These are phyloP conservation scores for Phortica okadai DNA, from an alignment of 2,888 invertebrate genomes.

Conservation along the genomic window DNA sequence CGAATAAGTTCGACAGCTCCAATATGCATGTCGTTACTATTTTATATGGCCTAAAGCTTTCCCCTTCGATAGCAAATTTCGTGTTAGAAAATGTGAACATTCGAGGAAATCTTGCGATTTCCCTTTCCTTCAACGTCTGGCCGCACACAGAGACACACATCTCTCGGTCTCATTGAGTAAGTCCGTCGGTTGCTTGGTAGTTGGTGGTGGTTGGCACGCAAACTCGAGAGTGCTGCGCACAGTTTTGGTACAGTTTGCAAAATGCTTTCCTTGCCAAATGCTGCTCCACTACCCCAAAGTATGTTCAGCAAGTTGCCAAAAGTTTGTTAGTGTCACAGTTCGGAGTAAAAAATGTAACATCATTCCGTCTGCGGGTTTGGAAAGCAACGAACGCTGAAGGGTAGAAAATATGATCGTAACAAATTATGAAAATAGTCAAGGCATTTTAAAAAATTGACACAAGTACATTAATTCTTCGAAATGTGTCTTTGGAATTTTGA, in stretches of 20 bases:
- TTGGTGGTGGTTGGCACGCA: conserved; percentile 41
- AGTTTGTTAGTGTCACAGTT: conserved; percentile 31
- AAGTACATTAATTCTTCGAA: no score
- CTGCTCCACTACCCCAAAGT: conserved; percentile 61
- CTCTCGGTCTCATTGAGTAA: conserved; percentile 42
- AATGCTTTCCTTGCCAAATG: conserved; percentile 28
- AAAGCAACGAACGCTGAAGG: neutral
- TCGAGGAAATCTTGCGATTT: conserved; percentile 59
- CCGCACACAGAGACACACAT: conserved; percentile 4
- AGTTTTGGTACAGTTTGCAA: conserved; percentile 71
- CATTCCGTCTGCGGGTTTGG: neutral
- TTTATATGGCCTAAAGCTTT: no score
- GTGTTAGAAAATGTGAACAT: neutral
- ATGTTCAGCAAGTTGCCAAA: conserved; percentile 14
- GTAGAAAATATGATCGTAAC: neutral
- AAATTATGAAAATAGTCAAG: no score
- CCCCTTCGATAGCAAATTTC: no score
- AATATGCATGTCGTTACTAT: no score
- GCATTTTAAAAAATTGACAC: no score
- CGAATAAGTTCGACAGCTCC: neutral
- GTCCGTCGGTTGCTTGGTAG: conserved; percentile 27
- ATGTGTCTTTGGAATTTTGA: no score
- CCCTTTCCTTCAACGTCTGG: conserved; percentile 75
- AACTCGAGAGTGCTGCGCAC: conserved; percentile 43
- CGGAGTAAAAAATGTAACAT: neutral